Evolutionary conservation across 1,140 invertebrate genomes (phyloP), one percentile per base, ranked within the genome.

Genomic region (Arion vulgaris): DNA sequence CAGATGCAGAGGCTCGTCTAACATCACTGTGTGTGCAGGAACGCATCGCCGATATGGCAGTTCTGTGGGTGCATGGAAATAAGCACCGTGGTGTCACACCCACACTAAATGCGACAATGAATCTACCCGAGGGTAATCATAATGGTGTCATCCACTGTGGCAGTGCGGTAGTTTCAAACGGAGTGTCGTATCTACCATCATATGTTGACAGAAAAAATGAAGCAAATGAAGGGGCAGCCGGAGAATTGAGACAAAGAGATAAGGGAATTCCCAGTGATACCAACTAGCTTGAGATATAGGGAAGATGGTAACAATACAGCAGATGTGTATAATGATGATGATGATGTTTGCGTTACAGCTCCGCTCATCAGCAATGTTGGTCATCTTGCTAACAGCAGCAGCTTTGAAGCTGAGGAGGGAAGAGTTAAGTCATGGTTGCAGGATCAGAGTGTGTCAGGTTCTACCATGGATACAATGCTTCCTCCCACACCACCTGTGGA

Each of bases 21-120:
- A 97, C 97, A 19, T 96, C 97, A 1, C 93, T 97, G 13, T 98
- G 97, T 92, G 96, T 97, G 15, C 96, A 97, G 87, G 97, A 98
- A 91, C 93, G 97, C 41, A 94, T 98, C 85, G 93, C 94, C 36
- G 96, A 97, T 89, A 92, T 97, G 73, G 95, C 95, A 28, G 85
- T 85, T 13, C 81, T 93, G 7, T 94, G 93, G 93, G 91, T 92
- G n/a, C 88, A 91, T 28, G 90, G 90, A 17, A 83, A 81, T n/a
- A 89, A 92, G 84, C 89, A 93, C 77, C 93, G 93, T 85, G 94
- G 93, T 86, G 92, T 94, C 53, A 94, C 94, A 85, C 94, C 94
- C 41, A 94, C 94, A 80, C 90, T 94, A 26, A 94, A 94, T 88
- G 91, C 87, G 19, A 88, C 86, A 90, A 81, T 92, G 87, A 81